Evolutionary conservation across 2,113 vertebrate species (phyloP).

Genomic region (Grammomys surdaster): DNA sequence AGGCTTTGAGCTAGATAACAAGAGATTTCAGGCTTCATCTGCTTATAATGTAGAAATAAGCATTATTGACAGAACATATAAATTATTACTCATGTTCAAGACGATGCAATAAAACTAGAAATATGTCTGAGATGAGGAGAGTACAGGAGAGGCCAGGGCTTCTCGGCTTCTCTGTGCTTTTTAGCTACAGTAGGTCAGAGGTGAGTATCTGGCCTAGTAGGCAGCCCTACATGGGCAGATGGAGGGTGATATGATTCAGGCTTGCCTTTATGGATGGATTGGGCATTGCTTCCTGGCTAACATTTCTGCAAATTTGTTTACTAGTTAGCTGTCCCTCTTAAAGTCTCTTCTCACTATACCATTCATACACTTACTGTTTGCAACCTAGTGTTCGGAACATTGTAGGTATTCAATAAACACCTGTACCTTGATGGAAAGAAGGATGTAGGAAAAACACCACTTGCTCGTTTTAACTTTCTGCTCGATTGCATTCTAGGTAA

Average conservation of each 20-base stretch:
- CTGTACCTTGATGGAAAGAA: background rate
- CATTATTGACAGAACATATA: constrained; percentile 52
- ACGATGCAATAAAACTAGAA: constrained; percentile 15
- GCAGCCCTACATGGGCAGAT: background rate
- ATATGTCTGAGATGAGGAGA: constrained; percentile 31
- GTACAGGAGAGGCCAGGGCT: background rate
- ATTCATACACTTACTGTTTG: background rate
- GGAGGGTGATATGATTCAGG: background rate
- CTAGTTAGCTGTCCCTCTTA: constrained; percentile 4
- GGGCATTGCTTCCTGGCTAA: constrained; percentile 20
- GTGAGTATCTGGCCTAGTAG: background rate
- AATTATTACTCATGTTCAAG: constrained; percentile 31
- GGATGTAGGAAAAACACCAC: background rate
- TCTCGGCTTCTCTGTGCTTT: constrained; percentile 20
- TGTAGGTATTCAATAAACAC: constrained; percentile 55
- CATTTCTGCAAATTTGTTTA: constrained; percentile 44
- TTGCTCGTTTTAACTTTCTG: constrained; percentile 63
- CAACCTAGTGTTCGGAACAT: background rate
- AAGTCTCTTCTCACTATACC: background rate
- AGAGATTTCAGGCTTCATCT: constrained; percentile 16
- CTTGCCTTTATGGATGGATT: constrained; percentile 25
- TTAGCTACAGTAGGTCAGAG: background rate
- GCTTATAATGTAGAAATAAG: constrained; percentile 2
- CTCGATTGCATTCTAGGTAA: constrained; percentile 66
- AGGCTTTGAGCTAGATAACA: constrained; percentile 12